phyloP scores from a whole-genome alignment of 2,888 invertebrate genomes.

The Pollenia griseotomentosa region DNA sequence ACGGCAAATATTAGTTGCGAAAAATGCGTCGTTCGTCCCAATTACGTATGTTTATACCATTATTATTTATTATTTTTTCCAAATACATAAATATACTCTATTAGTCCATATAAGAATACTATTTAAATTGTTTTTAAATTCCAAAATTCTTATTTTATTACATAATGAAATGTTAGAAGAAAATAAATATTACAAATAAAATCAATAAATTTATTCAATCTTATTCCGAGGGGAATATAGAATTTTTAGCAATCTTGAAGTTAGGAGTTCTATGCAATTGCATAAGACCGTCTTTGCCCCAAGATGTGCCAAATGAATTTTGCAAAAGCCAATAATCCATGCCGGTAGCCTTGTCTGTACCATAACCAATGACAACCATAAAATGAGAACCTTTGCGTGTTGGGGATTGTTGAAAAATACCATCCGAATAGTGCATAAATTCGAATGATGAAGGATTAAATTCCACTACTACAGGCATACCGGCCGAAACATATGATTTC shows the following conservation, averaged over 20 bases:
- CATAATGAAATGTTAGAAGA: no score
- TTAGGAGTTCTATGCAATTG: constrained; percentile 72
- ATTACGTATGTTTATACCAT: no score
- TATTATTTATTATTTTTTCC: no score
- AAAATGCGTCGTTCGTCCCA: no score
- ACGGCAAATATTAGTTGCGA: no score
- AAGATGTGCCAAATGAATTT: constrained; percentile 80
- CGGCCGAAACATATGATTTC: constrained; percentile 75
- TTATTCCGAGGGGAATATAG: constrained; percentile 76
- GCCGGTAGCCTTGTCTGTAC: constrained; percentile 73
- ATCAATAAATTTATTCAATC: no score
- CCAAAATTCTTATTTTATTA: no score
- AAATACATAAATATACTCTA: no score
- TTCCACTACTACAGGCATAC: constrained; percentile 80
- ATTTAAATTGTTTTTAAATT: no score
- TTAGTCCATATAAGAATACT: no score
- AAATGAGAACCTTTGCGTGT: constrained; percentile 77
- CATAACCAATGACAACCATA: constrained; percentile 80
- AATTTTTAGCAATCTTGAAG: constrained; percentile 76
- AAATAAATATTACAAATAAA: no score
- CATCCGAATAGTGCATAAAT: constrained; percentile 81
- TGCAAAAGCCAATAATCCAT: constrained; percentile 79
- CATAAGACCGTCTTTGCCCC: constrained; percentile 82
- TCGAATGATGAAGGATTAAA: constrained; percentile 81
- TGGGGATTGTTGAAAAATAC: constrained; percentile 78